Evolutionary conservation across 2,888 invertebrate species (phyloP), one percentile per base, ranked within the genome.

Genomic region (Eupithecia exiguata): DNA sequence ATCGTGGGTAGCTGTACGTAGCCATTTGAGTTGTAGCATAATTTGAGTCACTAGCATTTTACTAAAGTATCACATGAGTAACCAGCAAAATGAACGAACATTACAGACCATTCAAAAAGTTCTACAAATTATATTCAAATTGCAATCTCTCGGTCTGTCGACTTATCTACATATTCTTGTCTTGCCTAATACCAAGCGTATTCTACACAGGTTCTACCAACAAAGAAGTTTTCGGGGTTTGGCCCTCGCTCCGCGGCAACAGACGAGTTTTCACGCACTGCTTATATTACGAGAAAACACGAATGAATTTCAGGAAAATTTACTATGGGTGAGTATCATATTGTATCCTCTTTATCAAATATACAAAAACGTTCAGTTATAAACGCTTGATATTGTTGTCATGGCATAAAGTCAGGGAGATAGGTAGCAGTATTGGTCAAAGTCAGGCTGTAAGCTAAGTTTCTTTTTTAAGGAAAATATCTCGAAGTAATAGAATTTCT

Each of bases 251-350:
- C 14, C 76, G 72, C 14, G 77, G 76, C 70, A 76, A 77, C 68
- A 76, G 76, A 75, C 79, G 80, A 80, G 73, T 82, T 77, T 79
- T 81, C 78, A 80, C 80, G 21, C 79, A 78, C 69, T 87, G 87
- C 82, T 79, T 81, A 76, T 77, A 75, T 77, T 80, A 75, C 74
- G 80, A 82, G 69, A 77, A 78, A 75, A 79, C 73, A 61, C 75
- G 66, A 76, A 63, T 46, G 61, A 38, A 61, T 46, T 49, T 67
- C 35, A 21, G 43, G 35, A 35, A 71, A 66, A 69, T 38, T 30
- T 53, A 72, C 21, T 21, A 71, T 66, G 62, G 69, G 76, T 76
- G 69, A 40, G 75, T 68, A 40, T 14, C 43, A 30, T 58, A 69
- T 40, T 38, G 1, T 61, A 25, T 30, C 6, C 30, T 10, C 46